Conservation (phyloP, 2,113 vertebrate genomes). For the Meriones unguiculatus region DNA sequence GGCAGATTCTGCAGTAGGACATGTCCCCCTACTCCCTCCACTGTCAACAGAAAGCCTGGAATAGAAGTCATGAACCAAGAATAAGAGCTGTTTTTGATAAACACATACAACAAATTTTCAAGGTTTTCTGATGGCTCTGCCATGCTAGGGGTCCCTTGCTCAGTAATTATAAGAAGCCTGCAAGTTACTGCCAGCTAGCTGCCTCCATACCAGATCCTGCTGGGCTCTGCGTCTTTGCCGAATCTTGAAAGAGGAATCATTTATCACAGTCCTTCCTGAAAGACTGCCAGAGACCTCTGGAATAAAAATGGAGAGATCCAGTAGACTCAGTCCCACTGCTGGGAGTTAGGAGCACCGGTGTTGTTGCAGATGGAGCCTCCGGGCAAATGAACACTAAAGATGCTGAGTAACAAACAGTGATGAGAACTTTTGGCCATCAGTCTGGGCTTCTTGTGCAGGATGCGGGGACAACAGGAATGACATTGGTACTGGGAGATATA, state of each 20-base stretch:
- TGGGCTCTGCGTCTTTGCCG: background rate
- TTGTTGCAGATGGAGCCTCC: background rate
- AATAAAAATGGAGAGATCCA: background rate
- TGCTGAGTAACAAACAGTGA: background rate
- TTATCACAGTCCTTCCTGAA: constrained; percentile 3
- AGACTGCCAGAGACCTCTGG: constrained; percentile 6
- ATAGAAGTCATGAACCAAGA: background rate
- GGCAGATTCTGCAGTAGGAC: background rate
- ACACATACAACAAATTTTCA: background rate
- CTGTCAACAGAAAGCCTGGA: background rate
- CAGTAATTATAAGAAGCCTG: background rate
- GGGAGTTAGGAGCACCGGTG: background rate
- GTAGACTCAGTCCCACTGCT: background rate
- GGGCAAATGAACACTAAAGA: background rate
- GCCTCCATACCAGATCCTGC: background rate
- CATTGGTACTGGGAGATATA: background rate
- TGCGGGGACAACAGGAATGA: background rate
- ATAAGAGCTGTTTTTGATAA: background rate
- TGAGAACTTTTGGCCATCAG: background rate
- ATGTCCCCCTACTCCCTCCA: background rate
- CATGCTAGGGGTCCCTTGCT: background rate
- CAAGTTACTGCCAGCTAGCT: background rate
- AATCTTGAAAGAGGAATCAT: background rate
- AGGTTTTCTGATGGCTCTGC: background rate
- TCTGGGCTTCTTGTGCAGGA: background rate